Evolutionary conservation across 1,140 invertebrate species (phyloP), one percentile per base, ranked within the genome.

Genomic region (Ptiloglossa arizonensis): DNA sequence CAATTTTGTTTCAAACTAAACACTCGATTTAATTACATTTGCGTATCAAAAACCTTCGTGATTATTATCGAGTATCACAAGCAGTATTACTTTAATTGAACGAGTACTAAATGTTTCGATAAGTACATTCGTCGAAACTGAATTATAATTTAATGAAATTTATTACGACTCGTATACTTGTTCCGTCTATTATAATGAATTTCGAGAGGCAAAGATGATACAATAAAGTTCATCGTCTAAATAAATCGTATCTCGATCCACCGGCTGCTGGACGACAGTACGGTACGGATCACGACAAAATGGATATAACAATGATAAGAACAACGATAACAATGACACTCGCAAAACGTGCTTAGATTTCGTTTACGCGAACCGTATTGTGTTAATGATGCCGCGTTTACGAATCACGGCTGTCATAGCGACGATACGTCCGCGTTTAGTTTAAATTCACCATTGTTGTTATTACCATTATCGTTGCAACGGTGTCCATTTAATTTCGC

Each of bases 401-500:
- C 56, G 35, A 17, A 46, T 46, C n/a, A 48, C 63, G 22, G 9
- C 6, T 11, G 35, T 44, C n/a, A n/a, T 5, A 17, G 9, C 22
- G 24, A 32, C 48, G 35, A 1, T 48, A 35, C 38, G 5, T 22
- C 8, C 11, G 29, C 9, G 15, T 38, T 41, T n/a, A n/a, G 38
- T 6, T 41, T 32, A 62, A 66, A 44, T 27, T 63, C 56, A 74
- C 35, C 64, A n/a, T 52, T 32, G 72, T 44, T n/a, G 3, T 68
- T 48, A 54, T 77, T 68, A 77, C 68, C 63, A 82, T 68, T 79
- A 68, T 71, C 41, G 63, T 60, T 29, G 35, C 29, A 52, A 38
- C 17, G 54, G 46, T 19, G 68, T 56, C 74, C 75, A 82, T 83
- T 83, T 83, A 82, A 82, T 82, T 68, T 82, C 48, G 48, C 50